phyloP scores from a whole-genome alignment of 2,797 vertebrate genomes.

The Scolopax rusticola region DNA sequence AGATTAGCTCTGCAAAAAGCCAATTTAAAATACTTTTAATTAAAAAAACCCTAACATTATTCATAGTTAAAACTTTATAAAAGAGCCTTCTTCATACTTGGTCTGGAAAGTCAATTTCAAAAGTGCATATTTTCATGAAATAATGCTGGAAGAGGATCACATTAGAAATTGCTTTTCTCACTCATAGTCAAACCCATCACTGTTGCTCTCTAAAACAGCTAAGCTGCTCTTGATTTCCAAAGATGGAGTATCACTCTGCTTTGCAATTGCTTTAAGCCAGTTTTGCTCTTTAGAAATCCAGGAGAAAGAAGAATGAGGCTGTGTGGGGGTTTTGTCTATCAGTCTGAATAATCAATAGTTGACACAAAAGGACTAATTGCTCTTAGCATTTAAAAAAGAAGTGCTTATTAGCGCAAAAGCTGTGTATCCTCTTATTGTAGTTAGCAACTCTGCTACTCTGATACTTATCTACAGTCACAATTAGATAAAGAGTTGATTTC shows the following conservation, averaged over 20 bases:
- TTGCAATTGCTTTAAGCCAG: neutral
- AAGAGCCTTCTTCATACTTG: neutral
- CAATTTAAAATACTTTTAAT: neutral
- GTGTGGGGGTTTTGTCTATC: conserved; percentile 42
- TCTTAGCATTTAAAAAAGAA: conserved; percentile 65
- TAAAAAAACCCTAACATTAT: neutral
- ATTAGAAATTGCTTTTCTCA: neutral
- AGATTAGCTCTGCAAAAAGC: neutral
- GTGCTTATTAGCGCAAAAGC: conserved; percentile 60
- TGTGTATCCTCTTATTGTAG: conserved; percentile 57
- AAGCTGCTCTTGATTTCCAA: neutral
- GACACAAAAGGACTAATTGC: conserved; percentile 71
- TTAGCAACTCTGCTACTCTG: conserved; percentile 21
- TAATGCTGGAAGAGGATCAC: neutral
- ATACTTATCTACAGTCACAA: conserved; percentile 16
- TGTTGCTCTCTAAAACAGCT: neutral
- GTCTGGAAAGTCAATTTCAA: neutral
- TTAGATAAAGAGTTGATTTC: conserved; percentile 28
- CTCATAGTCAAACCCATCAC: neutral
- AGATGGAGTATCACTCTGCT: neutral
- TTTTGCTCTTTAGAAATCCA: conserved; percentile 47
- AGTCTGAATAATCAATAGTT: conserved; percentile 67
- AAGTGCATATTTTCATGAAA: neutral
- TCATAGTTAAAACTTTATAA: neutral
- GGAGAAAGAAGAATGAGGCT: conserved; percentile 37